Evolutionary conservation across 2,797 vertebrate species (phyloP), one percentile per base, ranked within the genome.

Genomic region (Carapus acus): DNA sequence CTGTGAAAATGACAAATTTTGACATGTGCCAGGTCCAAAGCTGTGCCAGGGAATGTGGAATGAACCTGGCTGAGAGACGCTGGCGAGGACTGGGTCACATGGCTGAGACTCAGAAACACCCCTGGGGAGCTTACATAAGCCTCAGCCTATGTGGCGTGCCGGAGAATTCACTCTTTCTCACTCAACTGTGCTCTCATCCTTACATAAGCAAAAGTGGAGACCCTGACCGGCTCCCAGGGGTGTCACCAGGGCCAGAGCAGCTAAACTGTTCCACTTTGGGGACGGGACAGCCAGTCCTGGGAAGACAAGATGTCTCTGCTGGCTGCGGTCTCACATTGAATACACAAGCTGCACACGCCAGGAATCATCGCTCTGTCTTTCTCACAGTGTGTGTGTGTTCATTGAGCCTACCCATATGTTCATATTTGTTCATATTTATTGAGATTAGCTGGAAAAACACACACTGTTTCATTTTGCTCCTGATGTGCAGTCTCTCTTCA

Each of bases 391-490:
- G 22, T 24, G 22, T 24, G 43, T 68, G 54, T 45, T 61, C 39
- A 33, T 57, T 59, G 58, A 67, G 65, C 49, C 34, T n/a, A 40
- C 66, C 80, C 80, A 82, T 79, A 84, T 81, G 80, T 71, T 62
- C 74, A 71, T 81, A 82, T 83, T 83, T 78, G 82, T 73, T 34
- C 60, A 69, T n/a, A n/a, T n/a, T n/a, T n/a, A n/a, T n/a, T n/a
- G 74, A 74, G 73, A 79, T 84, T 71, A 81, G 65, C 78, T 78
- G 74, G 67, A 29, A 5, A 29, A 7, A 45, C n/a, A 17, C 42
- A 42, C 43, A 14, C 19, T 46, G 12, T 47, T 31, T 47, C 38
- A 13, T 7, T 69, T 50, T 27, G 49, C n/a, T n/a, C n/a, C n/a
- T n/a, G n/a, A n/a, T n/a, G n/a, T n/a, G n/a, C n/a, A n/a, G n/a